Evolutionary conservation across 2,113 vertebrate genomes (phyloP).

Genomic region (Ammodytes marinus): DNA sequence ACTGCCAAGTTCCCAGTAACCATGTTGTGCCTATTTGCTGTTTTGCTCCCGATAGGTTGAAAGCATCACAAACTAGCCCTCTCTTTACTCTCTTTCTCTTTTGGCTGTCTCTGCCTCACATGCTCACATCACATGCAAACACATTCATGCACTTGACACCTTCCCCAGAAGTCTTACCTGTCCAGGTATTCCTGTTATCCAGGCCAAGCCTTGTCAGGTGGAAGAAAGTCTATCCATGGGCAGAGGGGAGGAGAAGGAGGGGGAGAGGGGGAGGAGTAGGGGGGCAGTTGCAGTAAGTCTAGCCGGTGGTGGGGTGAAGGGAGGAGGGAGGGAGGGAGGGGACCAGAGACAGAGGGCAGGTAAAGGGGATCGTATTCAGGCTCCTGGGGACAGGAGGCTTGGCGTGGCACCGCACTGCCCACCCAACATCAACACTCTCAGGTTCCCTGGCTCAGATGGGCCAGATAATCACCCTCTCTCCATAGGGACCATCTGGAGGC

Average conservation of each 20-base stretch:
- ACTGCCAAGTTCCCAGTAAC: constrained; percentile 58
- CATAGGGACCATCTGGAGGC: constrained; percentile 83
- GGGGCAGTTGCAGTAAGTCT: constrained; percentile 74
- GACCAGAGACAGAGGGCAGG: constrained; percentile 75
- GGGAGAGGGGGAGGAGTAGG: constrained; percentile 24
- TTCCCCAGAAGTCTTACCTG: constrained; percentile 69
- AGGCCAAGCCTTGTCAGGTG: constrained; percentile 78
- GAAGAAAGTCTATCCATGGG: constrained; percentile 81
- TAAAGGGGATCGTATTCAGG: constrained; percentile 81
- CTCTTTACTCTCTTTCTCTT: constrained; percentile 6
- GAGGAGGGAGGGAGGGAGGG: constrained; percentile 53
- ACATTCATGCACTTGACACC: constrained; percentile 75
- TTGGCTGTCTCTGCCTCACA: constrained; percentile 13
- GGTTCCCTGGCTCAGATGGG: constrained; percentile 83
- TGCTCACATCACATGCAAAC: constrained; percentile 29
- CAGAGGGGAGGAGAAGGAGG: constrained; percentile 35
- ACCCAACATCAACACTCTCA: constrained; percentile 85
- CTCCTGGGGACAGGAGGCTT: constrained; percentile 84
- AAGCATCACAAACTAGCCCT: constrained; percentile 29
- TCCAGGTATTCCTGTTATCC: constrained; percentile 80
- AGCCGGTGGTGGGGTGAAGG: constrained; percentile 65
- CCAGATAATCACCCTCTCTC: constrained; percentile 83
- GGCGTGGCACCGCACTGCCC: constrained; percentile 82
- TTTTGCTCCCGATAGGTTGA: constrained; percentile 40
- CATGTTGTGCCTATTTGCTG: constrained; percentile 4